phyloP scores from a whole-genome alignment of 1,140 invertebrate species.

The Diorhabda elongata region DNA sequence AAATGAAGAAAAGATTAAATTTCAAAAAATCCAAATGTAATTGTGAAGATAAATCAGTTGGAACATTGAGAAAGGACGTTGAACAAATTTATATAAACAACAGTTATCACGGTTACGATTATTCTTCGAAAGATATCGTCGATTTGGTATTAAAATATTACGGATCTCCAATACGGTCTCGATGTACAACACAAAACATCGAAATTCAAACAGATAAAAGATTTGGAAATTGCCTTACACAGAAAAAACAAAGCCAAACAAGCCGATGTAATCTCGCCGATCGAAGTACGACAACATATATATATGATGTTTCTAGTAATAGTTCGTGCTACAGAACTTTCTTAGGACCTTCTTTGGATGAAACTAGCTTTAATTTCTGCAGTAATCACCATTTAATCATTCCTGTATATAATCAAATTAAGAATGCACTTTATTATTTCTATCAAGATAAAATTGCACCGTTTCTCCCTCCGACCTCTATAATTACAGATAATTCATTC shows the following conservation, averaged over 20 bases:
- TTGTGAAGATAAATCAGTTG: not conserved
- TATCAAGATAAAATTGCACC: too few relatives aligned
- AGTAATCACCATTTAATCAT: too few relatives aligned
- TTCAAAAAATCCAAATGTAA: not conserved
- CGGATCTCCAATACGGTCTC: not conserved
- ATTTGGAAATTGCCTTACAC: too few relatives aligned
- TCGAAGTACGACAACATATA: not conserved
- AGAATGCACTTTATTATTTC: too few relatives aligned
- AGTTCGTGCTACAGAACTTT: not conserved
- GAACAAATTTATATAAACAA: not conserved
- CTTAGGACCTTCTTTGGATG: slow-evolving; percentile 5
- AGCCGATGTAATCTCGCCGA: not conserved
- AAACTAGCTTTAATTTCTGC: not conserved
- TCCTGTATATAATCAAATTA: too few relatives aligned
- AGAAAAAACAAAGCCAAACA: not conserved
- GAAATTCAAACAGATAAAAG: not conserved
- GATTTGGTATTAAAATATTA: slow-evolving; percentile 11
- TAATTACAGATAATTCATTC: too few relatives aligned
- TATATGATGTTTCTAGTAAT: not conserved
- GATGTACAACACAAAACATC: not conserved
- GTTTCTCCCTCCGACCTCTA: too few relatives aligned
- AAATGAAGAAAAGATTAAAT: slow-evolving; percentile 1
- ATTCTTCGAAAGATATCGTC: slow-evolving; percentile 5
- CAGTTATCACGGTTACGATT: not conserved
- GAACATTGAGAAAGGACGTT: not conserved